Evolutionary conservation across 2,888 invertebrate species (phyloP), one percentile per base, ranked within the genome.

Genomic region (Cataglyphis livida): DNA sequence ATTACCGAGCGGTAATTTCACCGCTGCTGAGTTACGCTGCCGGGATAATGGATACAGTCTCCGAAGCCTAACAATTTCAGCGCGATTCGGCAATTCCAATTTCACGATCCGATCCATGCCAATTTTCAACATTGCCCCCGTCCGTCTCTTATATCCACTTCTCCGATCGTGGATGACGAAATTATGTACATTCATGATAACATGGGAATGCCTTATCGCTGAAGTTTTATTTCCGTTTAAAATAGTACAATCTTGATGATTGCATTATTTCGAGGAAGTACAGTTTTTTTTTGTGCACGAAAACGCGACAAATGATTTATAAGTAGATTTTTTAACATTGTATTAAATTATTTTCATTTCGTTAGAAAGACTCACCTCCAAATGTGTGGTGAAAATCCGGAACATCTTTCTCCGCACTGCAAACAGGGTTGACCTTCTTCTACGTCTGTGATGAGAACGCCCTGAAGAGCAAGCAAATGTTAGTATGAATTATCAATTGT

Each of bases 371-470:
- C 97, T 96, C 95, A 98, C 98, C 98, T 97, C 98, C 98, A 98
- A 90, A 96, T 95, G 94, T 98, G 98, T 79, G 97, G 96, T 83
- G 96, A 96, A 95, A 98, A 98, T 68, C 98, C 98, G 18, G 97
- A 96, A 94, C 98, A 98, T 85, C 96, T 95, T 92, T 97, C 97
- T 81, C 96, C 97, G 94, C 98, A 98, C 93, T 97, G 96, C 93
- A 97, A 96, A 93, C 98, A 98, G 59, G 98, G 97, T 91, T 98
- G 97, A 35, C 98, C 98, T 90, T 97, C 97, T 85, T 98, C 98
- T 73, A 97, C 96, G 95, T 98, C 98, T 92, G 97, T 97, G 93
- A 98, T 97, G 92, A 98, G 96, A 85, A 98, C 97, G 88, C 97
- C 98, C 98, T 98, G 96, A 3, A 96, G 96, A 85, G 89, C 91